Conservation (phyloP, 2,888 invertebrate species). For the Rhingia campestris region DNA sequence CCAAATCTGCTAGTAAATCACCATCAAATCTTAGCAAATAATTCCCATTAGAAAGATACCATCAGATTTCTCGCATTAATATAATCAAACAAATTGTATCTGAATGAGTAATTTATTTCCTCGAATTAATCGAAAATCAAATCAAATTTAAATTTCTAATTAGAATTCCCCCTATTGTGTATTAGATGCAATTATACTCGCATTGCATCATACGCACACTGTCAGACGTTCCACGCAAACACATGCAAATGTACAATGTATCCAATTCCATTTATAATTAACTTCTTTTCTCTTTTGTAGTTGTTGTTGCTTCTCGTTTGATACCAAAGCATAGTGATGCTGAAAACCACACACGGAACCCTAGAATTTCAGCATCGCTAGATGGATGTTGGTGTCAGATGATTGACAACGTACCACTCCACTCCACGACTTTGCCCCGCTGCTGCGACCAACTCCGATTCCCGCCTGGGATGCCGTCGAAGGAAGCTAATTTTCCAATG, state of each 20-base stretch:
- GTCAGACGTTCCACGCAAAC: neutral
- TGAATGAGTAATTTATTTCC: slow-evolving; percentile 15
- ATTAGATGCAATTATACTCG: slow-evolving; percentile 22
- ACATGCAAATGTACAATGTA: neutral
- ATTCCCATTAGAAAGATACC: neutral
- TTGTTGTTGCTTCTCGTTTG: slow-evolving; percentile 4
- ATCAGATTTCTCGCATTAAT: neutral
- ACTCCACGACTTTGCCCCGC: neutral
- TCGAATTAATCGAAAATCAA: slow-evolving; percentile 27
- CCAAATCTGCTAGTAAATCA: neutral
- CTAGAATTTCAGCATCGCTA: slow-evolving; percentile 12
- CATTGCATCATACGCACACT: slow-evolving; percentile 31
- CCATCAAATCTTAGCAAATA: neutral
- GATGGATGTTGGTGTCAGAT: slow-evolving; percentile 64
- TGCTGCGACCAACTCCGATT: neutral
- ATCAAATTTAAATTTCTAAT: slow-evolving; percentile 48
- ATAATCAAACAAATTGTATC: slow-evolving; percentile 9
- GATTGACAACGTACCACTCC: slow-evolving; percentile 62
- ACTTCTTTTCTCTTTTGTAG: slow-evolving; percentile 27
- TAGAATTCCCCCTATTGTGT: slow-evolving; percentile 10
- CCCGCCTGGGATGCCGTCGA: slow-evolving; percentile 10
- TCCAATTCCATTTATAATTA: slow-evolving; percentile 54
- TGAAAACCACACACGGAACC: slow-evolving; percentile 41
- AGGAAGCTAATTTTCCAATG: slow-evolving; percentile 58
- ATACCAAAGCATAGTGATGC: neutral